Conservation (phyloP, 2,113 vertebrate genomes). For the Urocynchramus pylzowi region DNA sequence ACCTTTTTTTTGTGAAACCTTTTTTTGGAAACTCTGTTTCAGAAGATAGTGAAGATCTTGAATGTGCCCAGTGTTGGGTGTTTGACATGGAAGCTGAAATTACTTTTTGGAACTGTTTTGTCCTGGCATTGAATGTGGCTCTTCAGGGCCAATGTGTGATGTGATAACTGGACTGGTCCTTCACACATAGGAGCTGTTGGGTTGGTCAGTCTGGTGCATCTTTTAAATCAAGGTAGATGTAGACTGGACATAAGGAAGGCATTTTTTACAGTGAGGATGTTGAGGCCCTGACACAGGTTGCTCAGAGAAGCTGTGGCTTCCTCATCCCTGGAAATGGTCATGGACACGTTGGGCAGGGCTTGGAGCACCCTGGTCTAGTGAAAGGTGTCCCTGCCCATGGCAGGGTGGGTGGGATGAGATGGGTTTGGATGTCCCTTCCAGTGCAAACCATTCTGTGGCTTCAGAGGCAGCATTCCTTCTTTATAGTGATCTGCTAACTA, state of each 20-base stretch:
- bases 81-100: neutral
- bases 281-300: neutral
- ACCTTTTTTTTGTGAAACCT: fast-evolving
- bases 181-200: fast-evolving
- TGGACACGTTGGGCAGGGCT: neutral
- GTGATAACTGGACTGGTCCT: neutral
- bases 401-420: neutral
- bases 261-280: neutral
- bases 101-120: neutral
- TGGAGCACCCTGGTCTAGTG: neutral
- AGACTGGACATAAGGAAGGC: neutral
- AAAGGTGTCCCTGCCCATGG: neutral
- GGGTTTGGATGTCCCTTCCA: neutral
- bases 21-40: neutral
- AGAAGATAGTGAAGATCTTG: neutral
- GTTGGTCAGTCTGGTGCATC: neutral
- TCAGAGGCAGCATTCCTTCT: neutral
- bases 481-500: neutral
- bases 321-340: neutral
- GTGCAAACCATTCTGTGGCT: neutral
- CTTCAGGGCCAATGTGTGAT: neutral
- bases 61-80: neutral
- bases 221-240: neutral
- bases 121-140: neutral
- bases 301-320: neutral